These are phyloP conservation scores for Hyaena hyaena DNA, from an alignment of 2,113 vertebrate species.

Conservation along the genomic window DNA sequence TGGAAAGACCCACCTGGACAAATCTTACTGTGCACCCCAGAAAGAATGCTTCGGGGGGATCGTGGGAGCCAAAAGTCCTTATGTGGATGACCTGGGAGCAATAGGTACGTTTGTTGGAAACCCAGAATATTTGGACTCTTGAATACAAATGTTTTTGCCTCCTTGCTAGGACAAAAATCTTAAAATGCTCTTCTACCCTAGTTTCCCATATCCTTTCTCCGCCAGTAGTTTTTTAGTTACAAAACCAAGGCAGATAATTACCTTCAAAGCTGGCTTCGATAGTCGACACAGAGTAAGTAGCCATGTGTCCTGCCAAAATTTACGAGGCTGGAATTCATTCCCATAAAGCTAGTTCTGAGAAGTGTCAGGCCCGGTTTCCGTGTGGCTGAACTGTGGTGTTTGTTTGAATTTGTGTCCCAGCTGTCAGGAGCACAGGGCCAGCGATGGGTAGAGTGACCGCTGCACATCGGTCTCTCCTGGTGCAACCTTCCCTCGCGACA, in stretches of 20 bases:
- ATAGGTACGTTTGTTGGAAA: conserved; percentile 87
- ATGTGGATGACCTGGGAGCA: conserved; percentile 93
- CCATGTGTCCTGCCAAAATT: conserved; percentile 47
- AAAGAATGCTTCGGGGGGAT: conserved; percentile 99
- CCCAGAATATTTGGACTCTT: neutral
- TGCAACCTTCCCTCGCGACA: neutral
- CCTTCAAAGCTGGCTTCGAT: conserved; percentile 47
- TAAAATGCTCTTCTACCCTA: neutral
- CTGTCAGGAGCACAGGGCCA: neutral
- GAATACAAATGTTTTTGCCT: neutral
- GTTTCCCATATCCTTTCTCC: neutral
- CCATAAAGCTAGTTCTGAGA: conserved; percentile 49
- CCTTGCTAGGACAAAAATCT: neutral
- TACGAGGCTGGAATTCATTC: conserved; percentile 60
- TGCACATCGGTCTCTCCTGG: neutral
- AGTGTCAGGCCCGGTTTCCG: neutral
- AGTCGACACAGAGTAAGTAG: neutral
- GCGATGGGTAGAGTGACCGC: neutral
- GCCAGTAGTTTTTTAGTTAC: conserved; percentile 44
- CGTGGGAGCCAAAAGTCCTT: conserved; percentile 97
- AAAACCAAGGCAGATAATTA: conserved; percentile 47
- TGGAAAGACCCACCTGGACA: conserved; percentile 96
- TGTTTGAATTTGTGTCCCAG: neutral
- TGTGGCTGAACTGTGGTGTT: neutral
- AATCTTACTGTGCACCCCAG: conserved; percentile 97